Evolutionary conservation across 2,888 invertebrate species (phyloP).

Genomic region (Nomada fucata): DNA sequence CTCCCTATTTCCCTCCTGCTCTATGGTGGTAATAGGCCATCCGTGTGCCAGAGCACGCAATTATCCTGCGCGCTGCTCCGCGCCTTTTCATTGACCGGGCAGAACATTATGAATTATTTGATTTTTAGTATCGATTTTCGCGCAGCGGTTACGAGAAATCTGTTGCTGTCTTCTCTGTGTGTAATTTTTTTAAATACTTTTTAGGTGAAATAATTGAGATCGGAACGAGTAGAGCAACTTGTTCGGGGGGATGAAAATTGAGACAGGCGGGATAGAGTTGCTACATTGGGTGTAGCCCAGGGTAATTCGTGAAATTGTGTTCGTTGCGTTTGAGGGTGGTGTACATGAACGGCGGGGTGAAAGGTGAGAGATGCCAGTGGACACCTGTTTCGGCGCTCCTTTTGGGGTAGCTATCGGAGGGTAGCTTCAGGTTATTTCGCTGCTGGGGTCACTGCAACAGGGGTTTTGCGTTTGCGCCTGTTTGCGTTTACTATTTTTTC

Average conservation of each 20-base stretch:
- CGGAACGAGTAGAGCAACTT: too few relatives aligned
- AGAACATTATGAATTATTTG: too few relatives aligned
- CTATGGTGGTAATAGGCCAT: conserved; percentile 74
- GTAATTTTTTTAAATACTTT: too few relatives aligned
- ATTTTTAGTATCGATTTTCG: too few relatives aligned
- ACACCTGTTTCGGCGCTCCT: conserved; percentile 34
- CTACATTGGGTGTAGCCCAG: background rate
- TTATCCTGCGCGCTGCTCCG: conserved; percentile 75
- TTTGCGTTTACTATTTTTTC: background rate
- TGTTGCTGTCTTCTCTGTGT: too few relatives aligned
- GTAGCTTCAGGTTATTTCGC: conserved; percentile 16
- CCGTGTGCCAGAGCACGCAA: conserved; percentile 74
- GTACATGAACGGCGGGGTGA: background rate
- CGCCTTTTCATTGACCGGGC: conserved; percentile 20
- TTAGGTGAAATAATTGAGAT: too few relatives aligned
- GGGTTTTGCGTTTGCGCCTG: background rate
- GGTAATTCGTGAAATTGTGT: background rate
- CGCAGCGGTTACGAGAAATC: too few relatives aligned
- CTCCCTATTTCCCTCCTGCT: conserved; percentile 52
- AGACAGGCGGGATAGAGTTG: background rate
- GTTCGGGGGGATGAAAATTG: too few relatives aligned
- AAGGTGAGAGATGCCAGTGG: conserved; percentile 18
- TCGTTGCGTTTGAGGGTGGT: background rate
- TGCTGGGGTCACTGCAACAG: background rate
- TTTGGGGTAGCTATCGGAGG: conserved; percentile 3